These are phyloP conservation scores for Aphis craccivora DNA, from an alignment of 1,140 invertebrate genomes.

Conservation along the genomic window DNA sequence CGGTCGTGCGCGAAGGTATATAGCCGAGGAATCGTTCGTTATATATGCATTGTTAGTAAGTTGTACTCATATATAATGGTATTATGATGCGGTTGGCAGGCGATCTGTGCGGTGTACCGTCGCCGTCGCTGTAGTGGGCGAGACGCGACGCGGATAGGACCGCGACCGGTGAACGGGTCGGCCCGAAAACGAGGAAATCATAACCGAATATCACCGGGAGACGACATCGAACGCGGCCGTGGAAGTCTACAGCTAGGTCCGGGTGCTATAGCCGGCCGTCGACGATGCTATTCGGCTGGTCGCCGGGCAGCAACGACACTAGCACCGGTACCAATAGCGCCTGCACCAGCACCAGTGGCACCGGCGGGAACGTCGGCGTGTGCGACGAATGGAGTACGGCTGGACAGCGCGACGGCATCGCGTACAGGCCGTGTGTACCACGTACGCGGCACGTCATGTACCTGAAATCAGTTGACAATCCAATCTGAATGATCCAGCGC, in stretches of 20 bases:
- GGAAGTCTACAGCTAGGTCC: neutral
- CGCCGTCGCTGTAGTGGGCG: conserved; percentile 8
- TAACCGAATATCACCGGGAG: neutral
- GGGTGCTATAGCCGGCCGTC: neutral
- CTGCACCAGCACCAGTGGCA: neutral
- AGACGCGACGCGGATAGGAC: neutral
- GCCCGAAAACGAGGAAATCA: neutral
- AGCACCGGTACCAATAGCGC: neutral
- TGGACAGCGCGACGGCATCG: neutral
- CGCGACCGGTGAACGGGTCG: neutral
- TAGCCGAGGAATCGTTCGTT: neutral
- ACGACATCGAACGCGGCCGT: neutral
- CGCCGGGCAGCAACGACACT: neutral
- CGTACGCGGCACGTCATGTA: conserved; percentile 56
- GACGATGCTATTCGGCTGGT: conserved; percentile 54
- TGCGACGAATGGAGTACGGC: conserved; percentile 33
- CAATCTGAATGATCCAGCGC: conserved; percentile 55
- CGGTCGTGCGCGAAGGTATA: neutral
- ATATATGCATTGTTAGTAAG: neutral
- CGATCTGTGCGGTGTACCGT: neutral
- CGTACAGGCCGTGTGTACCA: conserved; percentile 49
- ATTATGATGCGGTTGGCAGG: conserved; percentile 23
- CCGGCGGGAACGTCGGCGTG: neutral
- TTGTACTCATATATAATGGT: neutral
- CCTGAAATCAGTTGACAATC: conserved; percentile 58